phyloP scores from a whole-genome alignment of 2,888 invertebrate genomes.

The Nyleta sp. region DNA sequence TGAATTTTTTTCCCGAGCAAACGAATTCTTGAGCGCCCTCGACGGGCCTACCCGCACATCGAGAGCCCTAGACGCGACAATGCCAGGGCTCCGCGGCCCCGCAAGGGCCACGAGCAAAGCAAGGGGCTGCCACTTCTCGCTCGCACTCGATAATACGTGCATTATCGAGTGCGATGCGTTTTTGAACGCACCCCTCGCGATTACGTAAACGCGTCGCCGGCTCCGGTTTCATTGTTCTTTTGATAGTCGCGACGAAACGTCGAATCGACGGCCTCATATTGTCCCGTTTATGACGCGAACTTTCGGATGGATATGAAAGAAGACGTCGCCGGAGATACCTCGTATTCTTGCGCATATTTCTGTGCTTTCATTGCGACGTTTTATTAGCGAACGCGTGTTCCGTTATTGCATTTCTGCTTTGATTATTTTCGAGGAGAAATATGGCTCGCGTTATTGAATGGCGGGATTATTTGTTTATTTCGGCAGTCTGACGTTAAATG shows the following conservation, averaged over 20 bases:
- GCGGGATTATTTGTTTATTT: constrained; percentile 1
- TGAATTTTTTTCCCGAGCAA: constrained; percentile 77
- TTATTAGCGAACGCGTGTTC: constrained; percentile 16
- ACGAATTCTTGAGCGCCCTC: constrained; percentile 76
- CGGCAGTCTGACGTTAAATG: no score
- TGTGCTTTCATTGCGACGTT: constrained; percentile 28
- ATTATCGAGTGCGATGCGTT: constrained; percentile 64
- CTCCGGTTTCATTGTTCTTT: constrained; percentile 37
- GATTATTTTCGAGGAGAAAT: constrained; percentile 8
- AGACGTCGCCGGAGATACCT: not conserved
- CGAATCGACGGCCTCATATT: not conserved
- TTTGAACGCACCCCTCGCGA: constrained; percentile 40
- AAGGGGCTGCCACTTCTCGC: constrained; percentile 57
- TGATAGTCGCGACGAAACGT: constrained; percentile 19
- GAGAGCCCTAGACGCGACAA: constrained; percentile 76
- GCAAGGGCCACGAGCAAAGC: constrained; percentile 64
- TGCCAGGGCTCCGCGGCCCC: constrained; percentile 66
- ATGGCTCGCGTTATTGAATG: not conserved
- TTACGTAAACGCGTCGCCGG: constrained; percentile 22
- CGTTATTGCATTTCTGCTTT: constrained; percentile 33
- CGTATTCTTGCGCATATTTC: constrained; percentile 16
- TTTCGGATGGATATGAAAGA: constrained; percentile 28
- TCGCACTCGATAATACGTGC: constrained; percentile 67
- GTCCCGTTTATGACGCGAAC: constrained; percentile 19
- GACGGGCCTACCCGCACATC: constrained; percentile 73